Percentiles rank a stretch among this genome's conserved stretches.
phyloP scores from a whole-genome alignment of 2,113 vertebrate genomes.

The Oplegnathus fasciatus region DNA sequence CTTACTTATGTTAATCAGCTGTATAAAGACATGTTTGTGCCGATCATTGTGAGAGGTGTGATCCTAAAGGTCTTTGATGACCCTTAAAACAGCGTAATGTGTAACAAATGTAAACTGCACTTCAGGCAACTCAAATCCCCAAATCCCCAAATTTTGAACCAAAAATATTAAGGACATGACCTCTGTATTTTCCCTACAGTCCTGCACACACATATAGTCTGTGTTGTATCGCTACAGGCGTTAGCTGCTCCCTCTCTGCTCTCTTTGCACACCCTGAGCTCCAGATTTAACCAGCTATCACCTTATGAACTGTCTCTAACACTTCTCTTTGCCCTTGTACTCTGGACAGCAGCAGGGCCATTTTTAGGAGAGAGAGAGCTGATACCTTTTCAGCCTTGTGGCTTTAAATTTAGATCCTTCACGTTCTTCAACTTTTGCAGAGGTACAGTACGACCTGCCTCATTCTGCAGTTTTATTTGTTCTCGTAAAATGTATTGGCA shows the following conservation, averaged over 20 bases:
- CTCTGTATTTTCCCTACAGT: not conserved
- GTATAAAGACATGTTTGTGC: not conserved
- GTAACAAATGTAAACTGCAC: slow-evolving; percentile 1
- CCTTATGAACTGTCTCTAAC: slow-evolving; percentile 36
- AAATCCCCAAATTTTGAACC: not conserved
- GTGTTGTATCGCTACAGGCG: slow-evolving; percentile 2
- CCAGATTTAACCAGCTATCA: slow-evolving; percentile 62
- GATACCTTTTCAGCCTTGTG: slow-evolving; percentile 8
- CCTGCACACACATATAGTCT: not conserved
- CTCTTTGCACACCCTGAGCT: slow-evolving; percentile 5
- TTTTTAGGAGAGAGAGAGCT: slow-evolving; percentile 1
- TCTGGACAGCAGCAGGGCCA: slow-evolving; percentile 1
- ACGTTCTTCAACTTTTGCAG: not conserved
- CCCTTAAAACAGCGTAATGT: not conserved
- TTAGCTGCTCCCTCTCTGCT: not conserved
- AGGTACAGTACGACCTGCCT: not conserved
- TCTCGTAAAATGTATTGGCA: slow-evolving; percentile 14
- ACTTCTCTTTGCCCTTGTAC: slow-evolving; percentile 11
- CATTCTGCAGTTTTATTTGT: slow-evolving; percentile 6
- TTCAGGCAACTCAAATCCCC: not conserved
- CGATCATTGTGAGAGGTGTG: not conserved
- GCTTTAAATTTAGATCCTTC: slow-evolving; percentile 38
- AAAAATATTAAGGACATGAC: not conserved
- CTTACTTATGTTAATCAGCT: not conserved
- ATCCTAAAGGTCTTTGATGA: not conserved